Base-by-base conservation (phyloP, 1,140 invertebrate genomes). In the Helicoverpa armigera region DNA sequence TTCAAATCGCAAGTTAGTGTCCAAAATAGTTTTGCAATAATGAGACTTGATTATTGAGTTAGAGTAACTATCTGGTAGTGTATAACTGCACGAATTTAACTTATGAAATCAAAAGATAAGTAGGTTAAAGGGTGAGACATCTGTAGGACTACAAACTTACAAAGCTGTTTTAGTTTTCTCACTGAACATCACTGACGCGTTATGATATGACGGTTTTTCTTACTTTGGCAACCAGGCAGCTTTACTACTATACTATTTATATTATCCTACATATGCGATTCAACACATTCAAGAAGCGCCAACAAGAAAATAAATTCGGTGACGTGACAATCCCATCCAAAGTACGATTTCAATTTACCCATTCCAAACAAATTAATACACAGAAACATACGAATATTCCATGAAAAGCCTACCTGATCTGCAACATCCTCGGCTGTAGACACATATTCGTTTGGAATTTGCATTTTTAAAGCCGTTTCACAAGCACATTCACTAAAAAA, bases 381-480 rank as follows among this genome's bases (percentile, higher is more conserved):
- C 29, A 48, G 23, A 56, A 18, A 72, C 51, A 56, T 13, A 74
- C 54, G 53, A 85, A 83, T 84, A 69, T 82, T 43, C 35, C 4
- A 43, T 43, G 9, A 43, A 50, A 72, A 73, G 13, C 75, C 83
- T 96, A 99, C 98, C 97, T 99, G 98, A 95, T 99, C 98, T 78
- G 98, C 98, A 88, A 99, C 95, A 95, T 99, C 98, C 96, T 99
- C 98, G 58, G 98, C 98, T 91, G 97, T 98, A 80, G 98, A 96
- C 89, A 99, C 96, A 90, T 98, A 97, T 96, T 98, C 98, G 95
- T 97, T 98, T 94, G 98, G 97, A 95, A 96, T 96, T 96, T 97
- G 96, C 97, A 98, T 98, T 95, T 96, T 97, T 86, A 54, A 87
- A 80, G 83, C 82, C 85, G 88, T 87, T 84, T 86, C 90, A 91